A percentile compares a stretch with the other conserved stretches of the same genome.
Evolutionary conservation across 2,888 invertebrate species (phyloP).

Genomic region (Globia sparganii): DNA sequence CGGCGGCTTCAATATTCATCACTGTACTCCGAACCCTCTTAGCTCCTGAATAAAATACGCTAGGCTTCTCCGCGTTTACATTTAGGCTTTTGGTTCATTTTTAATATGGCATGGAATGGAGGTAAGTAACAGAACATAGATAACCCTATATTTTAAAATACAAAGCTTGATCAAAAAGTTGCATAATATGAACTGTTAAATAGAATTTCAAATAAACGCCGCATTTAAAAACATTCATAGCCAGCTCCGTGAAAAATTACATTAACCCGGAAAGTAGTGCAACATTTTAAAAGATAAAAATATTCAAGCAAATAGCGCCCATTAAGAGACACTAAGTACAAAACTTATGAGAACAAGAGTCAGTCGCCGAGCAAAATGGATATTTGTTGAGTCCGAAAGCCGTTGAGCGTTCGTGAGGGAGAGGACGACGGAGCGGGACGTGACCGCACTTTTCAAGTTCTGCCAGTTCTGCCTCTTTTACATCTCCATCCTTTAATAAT

Average conservation of each 20-base stretch:
- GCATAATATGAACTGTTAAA: not conserved
- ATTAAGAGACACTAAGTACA: constrained; percentile 64
- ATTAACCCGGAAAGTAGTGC: constrained; percentile 36
- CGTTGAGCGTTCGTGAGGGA: constrained; percentile 62
- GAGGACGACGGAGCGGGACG: constrained; percentile 66
- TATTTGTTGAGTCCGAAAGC: constrained; percentile 76
- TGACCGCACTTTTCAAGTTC: constrained; percentile 75
- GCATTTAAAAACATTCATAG: constrained; percentile 25
- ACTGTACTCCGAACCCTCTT: constrained; percentile 71
- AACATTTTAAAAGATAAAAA: constrained; percentile 49
- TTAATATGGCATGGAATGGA: constrained; percentile 33
- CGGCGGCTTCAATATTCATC: constrained; percentile 81
- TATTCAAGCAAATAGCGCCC: constrained; percentile 58
- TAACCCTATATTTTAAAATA: not conserved
- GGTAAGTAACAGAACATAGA: not conserved
- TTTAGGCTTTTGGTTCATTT: constrained; percentile 51
- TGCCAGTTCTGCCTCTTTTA: constrained; percentile 63
- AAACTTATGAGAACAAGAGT: constrained; percentile 68
- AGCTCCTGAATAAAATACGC: constrained; percentile 76
- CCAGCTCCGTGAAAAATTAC: constrained; percentile 32
- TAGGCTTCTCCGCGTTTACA: constrained; percentile 52
- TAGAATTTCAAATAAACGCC: constrained; percentile 14
- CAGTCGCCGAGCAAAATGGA: constrained; percentile 73
- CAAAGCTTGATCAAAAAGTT: not conserved
- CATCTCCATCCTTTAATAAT: constrained; percentile 53